phyloP scores from a whole-genome alignment of 2,888 invertebrate genomes.

The Lepidocyrtoides sp. region DNA sequence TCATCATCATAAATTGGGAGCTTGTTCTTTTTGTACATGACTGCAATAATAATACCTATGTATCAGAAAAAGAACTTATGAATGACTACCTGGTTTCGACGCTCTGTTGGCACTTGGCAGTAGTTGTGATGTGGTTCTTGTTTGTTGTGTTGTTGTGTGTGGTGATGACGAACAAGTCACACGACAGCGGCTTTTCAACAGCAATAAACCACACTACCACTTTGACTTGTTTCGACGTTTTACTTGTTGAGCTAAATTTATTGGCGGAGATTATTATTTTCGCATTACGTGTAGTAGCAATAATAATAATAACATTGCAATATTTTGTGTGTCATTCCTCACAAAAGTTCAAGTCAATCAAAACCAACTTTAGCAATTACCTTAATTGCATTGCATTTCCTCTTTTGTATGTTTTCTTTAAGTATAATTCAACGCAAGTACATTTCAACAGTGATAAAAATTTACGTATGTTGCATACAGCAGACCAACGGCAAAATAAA shows the following conservation, averaged over 20 bases:
- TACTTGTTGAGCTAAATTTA: conserved; percentile 27
- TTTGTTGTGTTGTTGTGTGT: not conserved
- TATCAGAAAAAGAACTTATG: not conserved
- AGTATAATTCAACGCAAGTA: too few species aligned
- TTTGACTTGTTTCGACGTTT: not conserved
- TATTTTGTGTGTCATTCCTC: not conserved
- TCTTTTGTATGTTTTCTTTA: too few species aligned
- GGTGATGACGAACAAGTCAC: conserved; percentile 26
- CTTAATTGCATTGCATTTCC: too few species aligned
- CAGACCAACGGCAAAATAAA: not conserved
- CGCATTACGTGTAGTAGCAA: not conserved
- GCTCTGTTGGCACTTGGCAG: conserved; percentile 1
- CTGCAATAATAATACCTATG: not conserved
- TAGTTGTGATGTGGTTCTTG: not conserved
- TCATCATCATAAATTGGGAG: not conserved
- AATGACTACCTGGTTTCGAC: conserved; percentile 13
- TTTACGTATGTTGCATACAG: too few species aligned
- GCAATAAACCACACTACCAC: not conserved
- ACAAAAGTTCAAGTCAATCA: not conserved
- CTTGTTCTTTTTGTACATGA: not conserved
- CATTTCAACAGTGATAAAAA: too few species aligned
- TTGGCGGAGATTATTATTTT: not conserved
- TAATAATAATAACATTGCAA: not conserved
- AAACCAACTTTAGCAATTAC: not conserved
- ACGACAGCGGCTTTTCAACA: conserved; percentile 25